Evolutionary conservation across 2,797 vertebrate genomes (phyloP).

Genomic region (Lutjanus argentimaculatus): DNA sequence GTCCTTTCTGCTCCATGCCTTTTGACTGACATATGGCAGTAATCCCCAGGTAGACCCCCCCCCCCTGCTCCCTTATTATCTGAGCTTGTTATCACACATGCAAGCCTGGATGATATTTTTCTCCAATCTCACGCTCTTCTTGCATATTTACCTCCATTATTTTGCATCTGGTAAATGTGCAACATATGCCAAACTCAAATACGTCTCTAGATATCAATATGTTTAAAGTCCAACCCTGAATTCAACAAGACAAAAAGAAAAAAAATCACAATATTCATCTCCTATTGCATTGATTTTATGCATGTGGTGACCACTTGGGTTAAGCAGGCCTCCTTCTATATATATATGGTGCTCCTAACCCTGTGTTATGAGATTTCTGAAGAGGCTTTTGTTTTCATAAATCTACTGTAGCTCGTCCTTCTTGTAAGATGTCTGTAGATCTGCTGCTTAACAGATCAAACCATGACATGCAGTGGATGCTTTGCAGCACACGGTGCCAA

Average conservation of each 20-base stretch:
- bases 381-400: neutral
- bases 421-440: conserved; percentile 2
- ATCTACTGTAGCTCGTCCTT: neutral
- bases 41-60: conserved; percentile 47
- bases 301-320: neutral
- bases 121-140: neutral
- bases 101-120: conserved; percentile 29
- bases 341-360: neutral
- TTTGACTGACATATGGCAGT: conserved; percentile 55
- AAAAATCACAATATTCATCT: neutral
- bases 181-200: neutral
- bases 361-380: neutral
- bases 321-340: conserved; percentile 3
- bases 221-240: neutral
- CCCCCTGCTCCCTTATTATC: conserved; percentile 20
- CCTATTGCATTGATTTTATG: neutral
- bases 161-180: neutral
- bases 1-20: conserved; percentile 53
- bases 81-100: conserved; percentile 16
- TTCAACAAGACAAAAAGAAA: neutral
- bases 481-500: conserved; percentile 34
- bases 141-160: neutral
- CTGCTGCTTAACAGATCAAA: conserved; percentile 8
- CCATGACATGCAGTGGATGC: conserved; percentile 38
- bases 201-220: neutral